Percentiles rank a stretch among this genome's conserved stretches.
Conservation (phyloP, 2,113 vertebrate genomes). For the Accipiter virgatus region DNA sequence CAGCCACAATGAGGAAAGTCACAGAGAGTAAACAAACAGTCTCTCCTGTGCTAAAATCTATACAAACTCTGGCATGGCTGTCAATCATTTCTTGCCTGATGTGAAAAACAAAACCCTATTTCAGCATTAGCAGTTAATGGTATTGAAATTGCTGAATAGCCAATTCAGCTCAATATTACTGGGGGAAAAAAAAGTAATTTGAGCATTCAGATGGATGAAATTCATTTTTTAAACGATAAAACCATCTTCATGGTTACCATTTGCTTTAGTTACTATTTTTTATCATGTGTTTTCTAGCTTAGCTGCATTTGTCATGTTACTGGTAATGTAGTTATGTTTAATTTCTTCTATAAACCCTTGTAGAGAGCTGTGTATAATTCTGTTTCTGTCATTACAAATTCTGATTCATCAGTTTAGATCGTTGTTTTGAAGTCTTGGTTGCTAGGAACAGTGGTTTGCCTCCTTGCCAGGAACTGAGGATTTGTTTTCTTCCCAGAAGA, state of each 20-base stretch:
- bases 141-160: not conserved
- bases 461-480: conserved; percentile 27
- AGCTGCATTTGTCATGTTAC: conserved; percentile 37
- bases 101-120: conserved; percentile 24
- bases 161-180: not conserved
- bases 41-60: conserved; percentile 11
- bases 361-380: conserved; percentile 12
- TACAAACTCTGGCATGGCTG: not conserved
- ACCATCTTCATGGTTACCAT: not conserved
- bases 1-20: not conserved
- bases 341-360: conserved; percentile 32
- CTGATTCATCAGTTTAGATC: conserved; percentile 49
- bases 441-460: conserved; percentile 43
- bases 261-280: conserved; percentile 28
- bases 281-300: not conserved
- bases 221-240: not conserved
- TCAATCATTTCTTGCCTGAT: not conserved
- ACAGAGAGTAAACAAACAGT: not conserved
- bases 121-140: not conserved
- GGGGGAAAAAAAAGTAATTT: not conserved
- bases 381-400: conserved; percentile 48
- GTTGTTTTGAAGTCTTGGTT: conserved; percentile 40
- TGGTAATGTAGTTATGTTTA: conserved; percentile 40
- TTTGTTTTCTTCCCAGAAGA: conserved; percentile 57
- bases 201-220: not conserved